Base-by-base conservation (phyloP, 2,113 vertebrate species). In the Trematomus loennbergii region DNA sequence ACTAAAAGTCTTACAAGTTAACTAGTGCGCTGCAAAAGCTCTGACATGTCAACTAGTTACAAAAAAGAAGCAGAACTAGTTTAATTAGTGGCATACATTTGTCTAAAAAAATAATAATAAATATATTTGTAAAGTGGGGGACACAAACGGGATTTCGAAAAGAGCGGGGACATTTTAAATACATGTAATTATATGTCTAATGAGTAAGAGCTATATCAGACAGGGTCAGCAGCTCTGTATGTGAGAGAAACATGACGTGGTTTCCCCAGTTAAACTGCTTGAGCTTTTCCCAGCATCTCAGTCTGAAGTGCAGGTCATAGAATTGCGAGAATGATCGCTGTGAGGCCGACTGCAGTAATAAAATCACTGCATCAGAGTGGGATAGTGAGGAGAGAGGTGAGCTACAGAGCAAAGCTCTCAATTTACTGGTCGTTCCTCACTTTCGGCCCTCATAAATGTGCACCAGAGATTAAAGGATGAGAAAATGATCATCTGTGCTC, bases 401-500 rank as follows among this genome's bases (percentile, higher is more conserved):
- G 12, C 33, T 22, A 22, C 12, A 22, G 33, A 22, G 12, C 52
- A 69, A 43, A 43, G 33, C 33, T 43, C 66, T 69, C 33, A 55
- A n/a, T 36, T 13, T 20, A 36, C 10, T 18, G 64, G 50, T 69
- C 13, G 20, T 10, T 55, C 36, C 40, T 55, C 29, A 67, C 53
- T 68, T 53, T 68, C 2, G 4, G 11, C 52, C 33, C 25, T 55
- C 33, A n/a, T 1, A 10, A 33, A 50, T 3, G 16, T 15, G 17
- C 63, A 33, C 64, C 33, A 53, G 49, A 67, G 66, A 43, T 29
- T 16, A 53, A 53, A 53, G 49, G 29, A 9, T 20, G 50, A 68
- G 18, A 9, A 33, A 8, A 20, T 12, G 29, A 12, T 55, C 18
- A 50, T 45, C n/a, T 22, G 29, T 25, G 16, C 29, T 22, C 29